Evolutionary conservation across 2,113 vertebrate species (phyloP), one percentile per base, ranked within the genome.

Genomic region (Peucedramus taeniatus): DNA sequence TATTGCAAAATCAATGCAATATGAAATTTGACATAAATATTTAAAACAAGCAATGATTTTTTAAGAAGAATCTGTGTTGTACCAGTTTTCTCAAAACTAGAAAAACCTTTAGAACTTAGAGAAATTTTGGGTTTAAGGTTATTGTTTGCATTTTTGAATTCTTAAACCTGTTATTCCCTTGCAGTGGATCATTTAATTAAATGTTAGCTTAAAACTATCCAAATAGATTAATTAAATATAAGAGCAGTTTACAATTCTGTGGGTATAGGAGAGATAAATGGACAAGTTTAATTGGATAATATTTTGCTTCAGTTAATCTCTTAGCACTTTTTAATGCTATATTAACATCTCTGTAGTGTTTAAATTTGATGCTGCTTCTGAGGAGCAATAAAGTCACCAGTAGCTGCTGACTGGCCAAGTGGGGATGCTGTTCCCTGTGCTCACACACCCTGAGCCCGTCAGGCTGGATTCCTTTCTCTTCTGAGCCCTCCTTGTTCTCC

Each of bases 1-100:
- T 76, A 69, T 64, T 51, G 71, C 68, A 80, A 87, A 87, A 77
- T 45, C 59, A 51, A 24, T 92, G 74, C 85, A 90, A 78, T 71
- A 26, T 89, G 65, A 79, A 88, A 59, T 59, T 66, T 71, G 28
- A 39, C 78, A 51, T 84, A 65, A 95, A 89, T 69, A 63, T 72
- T 92, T 60, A 59, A 75, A 71, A 7, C 6, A 6, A 71, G 33
- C 4, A 64, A 15, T 47, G 47, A 28, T 79, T 49, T 88, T 79
- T 85, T 28, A 2, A 24, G 77, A 51, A 65, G 11, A 88, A 57
- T 66, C 35, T 33, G 4, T 74, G 21, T 56, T 65, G 7, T 19
- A 28, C 51, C 59, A 35, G 14, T 69, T 61, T 57, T 74, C 40
- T 20, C 19, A 70, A 51, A 69, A 69, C 7, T 7, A 33, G 28